These are phyloP conservation scores for Drosophila nasuta DNA, from an alignment of 1,140 invertebrate genomes.

Conservation along the genomic window DNA sequence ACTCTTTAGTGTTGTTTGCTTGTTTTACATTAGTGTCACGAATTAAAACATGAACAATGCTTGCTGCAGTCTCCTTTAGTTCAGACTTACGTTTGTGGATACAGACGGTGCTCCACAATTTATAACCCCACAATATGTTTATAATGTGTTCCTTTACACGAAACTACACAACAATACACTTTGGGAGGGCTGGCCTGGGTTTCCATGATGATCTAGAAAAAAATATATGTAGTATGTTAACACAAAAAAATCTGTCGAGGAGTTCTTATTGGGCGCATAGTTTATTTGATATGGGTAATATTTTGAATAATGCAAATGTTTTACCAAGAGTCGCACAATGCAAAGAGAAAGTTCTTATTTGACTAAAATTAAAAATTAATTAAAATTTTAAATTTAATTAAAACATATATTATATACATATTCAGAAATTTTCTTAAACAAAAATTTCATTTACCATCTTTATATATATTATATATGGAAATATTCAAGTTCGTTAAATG, in stretches of 20 bases:
- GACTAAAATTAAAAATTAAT: no score
- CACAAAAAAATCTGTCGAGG: not conserved
- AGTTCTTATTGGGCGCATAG: no score
- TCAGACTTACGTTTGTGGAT: conserved; percentile 15
- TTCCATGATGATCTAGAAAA: not conserved
- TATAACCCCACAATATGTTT: not conserved
- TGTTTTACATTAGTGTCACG: conserved; percentile 6
- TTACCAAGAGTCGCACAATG: no score
- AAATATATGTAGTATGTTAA: not conserved
- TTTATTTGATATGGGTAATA: no score
- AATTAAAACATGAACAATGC: conserved; percentile 34
- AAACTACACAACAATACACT: not conserved
- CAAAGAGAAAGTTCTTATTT: no score
- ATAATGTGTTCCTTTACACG: not conserved
- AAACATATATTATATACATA: no score
- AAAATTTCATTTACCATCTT: no score
- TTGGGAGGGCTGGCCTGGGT: conserved; percentile 28
- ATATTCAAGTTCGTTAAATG: no score
- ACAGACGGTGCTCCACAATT: conserved; percentile 5
- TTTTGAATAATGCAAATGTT: no score
- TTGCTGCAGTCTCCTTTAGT: conserved; percentile 30
- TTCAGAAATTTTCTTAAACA: no score
- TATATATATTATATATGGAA: no score
- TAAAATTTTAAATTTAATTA: no score
- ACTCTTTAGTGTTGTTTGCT: conserved; percentile 7